Evolutionary conservation across 2,888 invertebrate species (phyloP).

Genomic region (Prosopocoilus inquinatus): DNA sequence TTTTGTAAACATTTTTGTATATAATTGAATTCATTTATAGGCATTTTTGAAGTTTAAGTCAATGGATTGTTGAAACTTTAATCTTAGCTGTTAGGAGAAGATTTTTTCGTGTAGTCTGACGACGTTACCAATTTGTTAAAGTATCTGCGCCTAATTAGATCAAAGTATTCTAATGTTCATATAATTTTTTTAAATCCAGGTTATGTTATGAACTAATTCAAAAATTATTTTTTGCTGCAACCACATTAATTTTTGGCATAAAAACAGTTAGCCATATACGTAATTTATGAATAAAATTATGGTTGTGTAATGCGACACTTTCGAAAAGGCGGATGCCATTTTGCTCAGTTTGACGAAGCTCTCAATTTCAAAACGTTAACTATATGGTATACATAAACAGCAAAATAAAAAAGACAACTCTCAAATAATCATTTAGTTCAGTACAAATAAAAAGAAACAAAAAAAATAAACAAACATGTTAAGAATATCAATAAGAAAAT

Average conservation of each 20-base stretch:
- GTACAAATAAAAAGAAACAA: too few relatives aligned
- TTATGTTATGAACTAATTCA: not conserved
- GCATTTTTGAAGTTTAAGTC: not conserved
- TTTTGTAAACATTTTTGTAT: constrained; percentile 16
- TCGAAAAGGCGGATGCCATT: not conserved
- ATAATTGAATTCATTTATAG: not conserved
- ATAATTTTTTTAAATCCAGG: too few relatives aligned
- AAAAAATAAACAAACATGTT: too few relatives aligned
- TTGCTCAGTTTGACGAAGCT: constrained; percentile 12
- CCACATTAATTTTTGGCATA: too few relatives aligned
- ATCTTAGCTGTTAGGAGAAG: not conserved
- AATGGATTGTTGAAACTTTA: not conserved
- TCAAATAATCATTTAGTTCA: too few relatives aligned
- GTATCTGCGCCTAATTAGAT: not conserved
- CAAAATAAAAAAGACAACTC: too few relatives aligned
- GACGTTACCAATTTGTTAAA: not conserved
- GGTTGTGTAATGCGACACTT: constrained; percentile 5
- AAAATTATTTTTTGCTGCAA: not conserved
- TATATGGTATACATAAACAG: constrained; percentile 3
- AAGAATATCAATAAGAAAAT: too few relatives aligned
- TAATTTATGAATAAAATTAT: constrained; percentile 2
- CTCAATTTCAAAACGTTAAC: constrained; percentile 1
- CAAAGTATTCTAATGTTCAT: not conserved
- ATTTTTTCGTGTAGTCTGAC: not conserved
- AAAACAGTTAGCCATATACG: not conserved